phyloP scores from a whole-genome alignment of 2,797 vertebrate genomes.

The Gobionotothen gibberifrons region DNA sequence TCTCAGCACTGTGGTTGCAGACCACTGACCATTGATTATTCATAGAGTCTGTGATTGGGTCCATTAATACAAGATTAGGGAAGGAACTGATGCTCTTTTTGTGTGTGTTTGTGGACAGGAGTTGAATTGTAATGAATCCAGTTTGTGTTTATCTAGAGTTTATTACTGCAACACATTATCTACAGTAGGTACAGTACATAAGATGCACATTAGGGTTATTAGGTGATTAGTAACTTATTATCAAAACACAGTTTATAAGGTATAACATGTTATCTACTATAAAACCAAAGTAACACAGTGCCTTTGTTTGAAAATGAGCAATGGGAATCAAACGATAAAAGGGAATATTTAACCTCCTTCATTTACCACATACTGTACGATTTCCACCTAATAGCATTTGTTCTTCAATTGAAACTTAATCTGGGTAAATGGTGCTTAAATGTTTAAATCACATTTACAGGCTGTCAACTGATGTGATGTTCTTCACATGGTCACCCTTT shows the following conservation, averaged over 20 bases:
- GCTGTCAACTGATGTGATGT: slow-evolving; percentile 86
- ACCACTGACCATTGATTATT: slow-evolving; percentile 88
- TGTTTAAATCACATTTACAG: slow-evolving; percentile 88
- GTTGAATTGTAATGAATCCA: slow-evolving; percentile 70
- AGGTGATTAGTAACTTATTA: slow-evolving; percentile 36
- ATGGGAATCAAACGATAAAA: slow-evolving; percentile 55
- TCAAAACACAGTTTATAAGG: slow-evolving; percentile 20
- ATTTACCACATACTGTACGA: slow-evolving; percentile 75
- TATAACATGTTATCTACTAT: not conserved
- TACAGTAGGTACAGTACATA: slow-evolving; percentile 44
- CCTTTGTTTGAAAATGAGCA: slow-evolving; percentile 50
- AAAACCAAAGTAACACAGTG: slow-evolving; percentile 24
- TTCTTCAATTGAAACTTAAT: slow-evolving; percentile 85
- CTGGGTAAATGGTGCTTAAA: slow-evolving; percentile 86
- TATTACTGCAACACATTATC: slow-evolving; percentile 48
- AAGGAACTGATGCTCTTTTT: slow-evolving; percentile 81
- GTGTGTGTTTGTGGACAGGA: slow-evolving; percentile 55
- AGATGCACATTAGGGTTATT: slow-evolving; percentile 7
- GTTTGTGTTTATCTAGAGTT: slow-evolving; percentile 63
- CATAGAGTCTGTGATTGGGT: slow-evolving; percentile 87
- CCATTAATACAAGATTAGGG: slow-evolving; percentile 86
- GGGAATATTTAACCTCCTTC: slow-evolving; percentile 61
- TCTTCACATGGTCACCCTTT: slow-evolving; percentile 86
- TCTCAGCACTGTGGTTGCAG: slow-evolving; percentile 82
- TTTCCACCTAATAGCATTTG: slow-evolving; percentile 84